Percentiles rank a stretch among this genome's conserved stretches.
phyloP scores from a whole-genome alignment of 2,888 invertebrate species.

The Isotomurus palustris region DNA sequence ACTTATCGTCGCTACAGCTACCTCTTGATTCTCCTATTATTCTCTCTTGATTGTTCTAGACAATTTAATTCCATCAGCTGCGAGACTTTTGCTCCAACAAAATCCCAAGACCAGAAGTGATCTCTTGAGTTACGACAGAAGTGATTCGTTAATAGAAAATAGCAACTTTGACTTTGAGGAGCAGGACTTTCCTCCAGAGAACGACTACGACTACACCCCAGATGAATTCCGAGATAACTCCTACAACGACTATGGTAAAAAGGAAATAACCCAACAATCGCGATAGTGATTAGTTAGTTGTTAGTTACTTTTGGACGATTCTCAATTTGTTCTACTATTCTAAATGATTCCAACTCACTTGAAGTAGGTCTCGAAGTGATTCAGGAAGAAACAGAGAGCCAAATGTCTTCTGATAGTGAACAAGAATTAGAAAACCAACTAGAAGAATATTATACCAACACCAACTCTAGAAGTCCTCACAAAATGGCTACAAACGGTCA shows the following conservation, averaged over 20 bases:
- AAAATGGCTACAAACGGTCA: background rate
- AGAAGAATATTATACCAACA: slow-evolving; percentile 33
- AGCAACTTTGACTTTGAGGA: slow-evolving; percentile 27
- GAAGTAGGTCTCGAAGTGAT: slow-evolving; percentile 45
- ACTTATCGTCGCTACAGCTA: too few relatives aligned
- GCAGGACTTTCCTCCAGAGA: slow-evolving; percentile 20
- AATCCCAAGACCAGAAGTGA: slow-evolving; percentile 29
- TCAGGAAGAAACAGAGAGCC: slow-evolving; percentile 46
- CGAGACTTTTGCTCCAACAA: slow-evolving; percentile 40
- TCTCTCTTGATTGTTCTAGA: too few relatives aligned
- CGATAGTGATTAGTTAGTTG: too few relatives aligned
- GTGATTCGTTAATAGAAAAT: slow-evolving; percentile 32
- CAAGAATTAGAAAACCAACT: slow-evolving; percentile 40
- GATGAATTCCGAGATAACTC: slow-evolving; percentile 40
- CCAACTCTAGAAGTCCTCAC: background rate
- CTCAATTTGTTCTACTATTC: background rate
- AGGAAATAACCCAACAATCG: too few relatives aligned
- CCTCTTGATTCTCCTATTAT: too few relatives aligned
- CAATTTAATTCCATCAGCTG: slow-evolving; percentile 44
- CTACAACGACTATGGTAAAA: slow-evolving; percentile 42
- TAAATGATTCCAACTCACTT: too few relatives aligned
- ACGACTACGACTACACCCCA: slow-evolving; percentile 35
- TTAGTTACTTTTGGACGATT: slow-evolving; percentile 7
- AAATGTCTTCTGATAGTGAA: slow-evolving; percentile 46
- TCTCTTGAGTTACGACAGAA: slow-evolving; percentile 30